Evolutionary conservation across 2,797 vertebrate genomes (phyloP).

Genomic region (Dicrostonyx torquatus): DNA sequence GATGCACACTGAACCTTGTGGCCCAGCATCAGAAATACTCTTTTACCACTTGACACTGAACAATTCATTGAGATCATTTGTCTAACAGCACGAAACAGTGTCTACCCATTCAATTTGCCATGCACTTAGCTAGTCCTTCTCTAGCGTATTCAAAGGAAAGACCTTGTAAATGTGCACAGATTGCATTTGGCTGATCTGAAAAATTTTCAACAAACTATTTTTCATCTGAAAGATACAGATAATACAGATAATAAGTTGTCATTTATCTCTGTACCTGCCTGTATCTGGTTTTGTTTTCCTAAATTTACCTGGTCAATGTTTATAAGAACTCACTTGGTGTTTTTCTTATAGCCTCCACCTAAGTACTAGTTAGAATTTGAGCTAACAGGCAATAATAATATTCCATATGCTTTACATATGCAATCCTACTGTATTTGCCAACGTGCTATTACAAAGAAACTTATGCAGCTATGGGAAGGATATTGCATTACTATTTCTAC

Average conservation of each 20-base stretch:
- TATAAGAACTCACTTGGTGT: conserved; percentile 11
- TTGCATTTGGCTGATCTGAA: conserved; percentile 29
- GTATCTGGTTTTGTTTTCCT: background rate
- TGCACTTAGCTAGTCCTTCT: conserved; percentile 27
- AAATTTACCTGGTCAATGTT: conserved; percentile 42
- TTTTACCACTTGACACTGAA: background rate
- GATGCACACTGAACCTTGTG: conserved; percentile 13
- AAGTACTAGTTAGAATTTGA: conserved; percentile 25
- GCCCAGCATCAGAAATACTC: background rate
- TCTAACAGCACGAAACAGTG: conserved; percentile 38
- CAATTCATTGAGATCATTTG: conserved; percentile 34
- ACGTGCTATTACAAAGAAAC: conserved; percentile 17
- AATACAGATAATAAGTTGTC: background rate
- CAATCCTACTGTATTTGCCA: background rate
- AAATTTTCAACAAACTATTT: conserved; percentile 18
- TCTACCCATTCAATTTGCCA: conserved; percentile 30
- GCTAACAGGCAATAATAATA: background rate
- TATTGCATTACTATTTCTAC: background rate
- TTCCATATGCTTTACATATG: background rate
- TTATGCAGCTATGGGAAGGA: background rate
- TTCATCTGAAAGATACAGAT: conserved; percentile 4
- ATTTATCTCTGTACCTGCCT: background rate
- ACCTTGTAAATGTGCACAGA: conserved; percentile 48
- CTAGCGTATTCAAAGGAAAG: conserved; percentile 32
- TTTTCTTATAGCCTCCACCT: background rate